A percentile compares a stretch with the other conserved stretches of the same genome.
phyloP scores from a whole-genome alignment of 2,113 vertebrate genomes.

The Neolamprologus hecqui region DNA sequence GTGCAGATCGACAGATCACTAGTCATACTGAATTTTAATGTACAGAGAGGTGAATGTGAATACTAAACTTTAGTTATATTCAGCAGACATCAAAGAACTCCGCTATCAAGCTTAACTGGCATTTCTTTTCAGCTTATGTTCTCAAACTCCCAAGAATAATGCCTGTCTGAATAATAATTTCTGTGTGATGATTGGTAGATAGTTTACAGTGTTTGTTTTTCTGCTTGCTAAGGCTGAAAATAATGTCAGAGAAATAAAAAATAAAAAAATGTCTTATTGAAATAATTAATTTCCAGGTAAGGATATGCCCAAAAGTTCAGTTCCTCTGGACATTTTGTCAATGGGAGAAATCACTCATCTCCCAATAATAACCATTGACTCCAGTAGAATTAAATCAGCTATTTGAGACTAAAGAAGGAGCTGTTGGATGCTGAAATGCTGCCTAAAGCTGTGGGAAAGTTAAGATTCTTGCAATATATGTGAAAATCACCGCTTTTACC shows the following conservation, averaged over 20 bases:
- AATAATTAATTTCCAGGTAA: not conserved
- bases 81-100: fast-evolving
- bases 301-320: fast-evolving
- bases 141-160: not conserved
- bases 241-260: not conserved
- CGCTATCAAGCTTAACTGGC: fast-evolving
- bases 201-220: fast-evolving
- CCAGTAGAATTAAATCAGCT: not conserved
- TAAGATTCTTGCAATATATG: fast-evolving
- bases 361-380: not conserved
- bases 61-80: not conserved
- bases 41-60: not conserved
- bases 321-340: not conserved
- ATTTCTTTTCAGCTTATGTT: not conserved
- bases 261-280: not conserved
- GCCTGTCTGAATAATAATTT: fast-evolving
- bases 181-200: not conserved
- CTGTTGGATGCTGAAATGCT: not conserved
- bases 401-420: not conserved
- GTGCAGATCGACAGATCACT: not conserved
- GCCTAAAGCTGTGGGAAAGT: fast-evolving
- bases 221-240: not conserved
- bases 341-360: fast-evolving
- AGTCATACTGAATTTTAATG: not conserved
- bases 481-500: fast-evolving